phyloP scores from a whole-genome alignment of 2,113 vertebrate species.

The Myotis davidii region DNA sequence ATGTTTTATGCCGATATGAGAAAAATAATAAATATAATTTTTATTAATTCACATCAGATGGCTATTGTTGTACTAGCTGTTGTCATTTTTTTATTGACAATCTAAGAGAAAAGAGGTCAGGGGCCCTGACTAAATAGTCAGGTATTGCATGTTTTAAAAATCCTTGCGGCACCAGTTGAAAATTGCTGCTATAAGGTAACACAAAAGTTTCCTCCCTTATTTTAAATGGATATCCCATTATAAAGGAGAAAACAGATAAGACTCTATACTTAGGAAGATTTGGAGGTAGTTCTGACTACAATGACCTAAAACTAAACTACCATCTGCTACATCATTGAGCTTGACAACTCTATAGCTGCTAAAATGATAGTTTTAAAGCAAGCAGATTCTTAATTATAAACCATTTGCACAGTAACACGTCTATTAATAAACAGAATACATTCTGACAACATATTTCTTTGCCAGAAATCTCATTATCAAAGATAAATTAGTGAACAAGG shows the following conservation, averaged over 20 bases:
- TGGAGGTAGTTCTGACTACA: background rate
- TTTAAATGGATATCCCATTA: background rate
- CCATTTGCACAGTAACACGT: background rate
- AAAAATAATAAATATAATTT: background rate
- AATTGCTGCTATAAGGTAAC: background rate
- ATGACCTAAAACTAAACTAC: background rate
- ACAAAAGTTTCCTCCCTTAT: background rate
- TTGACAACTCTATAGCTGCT: background rate
- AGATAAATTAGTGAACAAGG: slow-evolving; percentile 25
- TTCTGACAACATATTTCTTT: slow-evolving; percentile 13
- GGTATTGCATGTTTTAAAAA: background rate
- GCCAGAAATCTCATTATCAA: slow-evolving; percentile 32
- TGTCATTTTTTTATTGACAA: background rate
- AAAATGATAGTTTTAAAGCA: slow-evolving; percentile 36
- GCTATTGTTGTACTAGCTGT: background rate
- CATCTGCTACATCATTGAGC: background rate
- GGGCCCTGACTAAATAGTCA: background rate
- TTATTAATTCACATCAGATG: background rate
- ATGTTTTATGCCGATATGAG: background rate
- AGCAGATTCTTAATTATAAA: background rate
- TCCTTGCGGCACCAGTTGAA: background rate
- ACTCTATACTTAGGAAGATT: background rate
- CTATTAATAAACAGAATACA: background rate
- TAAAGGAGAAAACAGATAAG: background rate
- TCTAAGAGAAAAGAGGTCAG: background rate